A percentile compares a stretch with the other conserved stretches of the same genome.
These are phyloP conservation scores for Mamestra configurata DNA, from an alignment of 1,140 invertebrate genomes.

Conservation along the genomic window DNA sequence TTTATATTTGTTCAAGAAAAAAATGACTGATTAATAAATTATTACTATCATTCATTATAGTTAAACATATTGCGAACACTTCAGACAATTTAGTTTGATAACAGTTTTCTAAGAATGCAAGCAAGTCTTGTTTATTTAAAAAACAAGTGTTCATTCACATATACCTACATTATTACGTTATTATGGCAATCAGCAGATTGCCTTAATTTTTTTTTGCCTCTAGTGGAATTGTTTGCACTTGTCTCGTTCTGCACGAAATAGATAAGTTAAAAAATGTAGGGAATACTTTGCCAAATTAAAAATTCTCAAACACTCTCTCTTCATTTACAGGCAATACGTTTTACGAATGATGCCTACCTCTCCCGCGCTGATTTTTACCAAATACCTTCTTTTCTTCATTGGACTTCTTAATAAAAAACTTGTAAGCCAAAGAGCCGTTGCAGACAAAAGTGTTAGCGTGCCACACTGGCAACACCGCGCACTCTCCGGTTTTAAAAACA, in stretches of 20 bases:
- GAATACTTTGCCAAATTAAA: no score
- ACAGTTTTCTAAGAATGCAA: neutral
- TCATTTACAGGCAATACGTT: neutral
- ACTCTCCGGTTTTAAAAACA: constrained; percentile 55
- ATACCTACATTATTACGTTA: no score
- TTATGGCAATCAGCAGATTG: no score
- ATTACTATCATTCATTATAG: no score
- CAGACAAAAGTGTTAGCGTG: constrained; percentile 64
- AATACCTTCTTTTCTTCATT: neutral
- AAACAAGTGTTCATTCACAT: constrained; percentile 1
- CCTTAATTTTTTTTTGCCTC: no score
- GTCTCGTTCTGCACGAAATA: no score
- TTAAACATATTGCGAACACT: neutral
- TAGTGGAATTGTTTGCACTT: no score
- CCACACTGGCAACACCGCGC: constrained; percentile 55
- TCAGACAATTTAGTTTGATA: neutral
- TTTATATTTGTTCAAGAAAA: no score
- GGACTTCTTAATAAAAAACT: constrained; percentile 66
- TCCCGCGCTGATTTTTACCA: neutral
- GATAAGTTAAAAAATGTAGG: no score
- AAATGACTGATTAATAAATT: no score
- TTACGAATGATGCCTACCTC: neutral
- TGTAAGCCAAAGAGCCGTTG: constrained; percentile 62
- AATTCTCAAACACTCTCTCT: neutral
- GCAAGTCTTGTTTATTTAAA: neutral